Conservation (phyloP, 2,797 vertebrate genomes). For the Morelia viridis region DNA sequence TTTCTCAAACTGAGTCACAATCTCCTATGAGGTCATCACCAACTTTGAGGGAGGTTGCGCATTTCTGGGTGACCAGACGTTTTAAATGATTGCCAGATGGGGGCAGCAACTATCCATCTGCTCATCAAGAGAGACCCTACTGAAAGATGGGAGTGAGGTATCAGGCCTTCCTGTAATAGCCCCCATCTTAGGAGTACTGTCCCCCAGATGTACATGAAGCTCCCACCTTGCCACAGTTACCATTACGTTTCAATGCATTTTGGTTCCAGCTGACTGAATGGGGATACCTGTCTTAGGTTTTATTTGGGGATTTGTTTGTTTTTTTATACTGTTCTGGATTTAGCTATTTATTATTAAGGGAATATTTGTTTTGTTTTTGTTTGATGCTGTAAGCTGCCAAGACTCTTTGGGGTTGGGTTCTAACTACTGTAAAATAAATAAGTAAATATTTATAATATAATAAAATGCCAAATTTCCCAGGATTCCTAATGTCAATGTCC, state of each 20-base stretch:
- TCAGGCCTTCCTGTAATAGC: neutral
- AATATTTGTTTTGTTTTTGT: neutral
- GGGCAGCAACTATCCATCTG: neutral
- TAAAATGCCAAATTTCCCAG: neutral
- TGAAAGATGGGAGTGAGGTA: neutral
- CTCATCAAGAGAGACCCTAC: neutral
- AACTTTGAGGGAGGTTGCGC: neutral
- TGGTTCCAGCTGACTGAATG: neutral
- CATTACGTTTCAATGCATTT: neutral
- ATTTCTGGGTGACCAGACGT: neutral
- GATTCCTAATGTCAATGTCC: neutral
- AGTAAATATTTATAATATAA: neutral
- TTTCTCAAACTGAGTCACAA: neutral
- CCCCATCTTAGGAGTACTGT: neutral
- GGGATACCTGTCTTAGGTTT: neutral
- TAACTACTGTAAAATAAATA: neutral
- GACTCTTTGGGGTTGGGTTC: neutral
- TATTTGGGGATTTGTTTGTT: neutral
- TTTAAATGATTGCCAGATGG: neutral
- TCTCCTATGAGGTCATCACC: neutral
- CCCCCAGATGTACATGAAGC: neutral
- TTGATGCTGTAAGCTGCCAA: neutral
- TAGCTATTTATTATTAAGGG: neutral
- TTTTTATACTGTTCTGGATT: neutral
- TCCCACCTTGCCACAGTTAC: neutral